Evolutionary conservation across 2,888 invertebrate genomes (phyloP), one percentile per base, ranked within the genome.

Genomic region (Eristalinus sepulchralis): DNA sequence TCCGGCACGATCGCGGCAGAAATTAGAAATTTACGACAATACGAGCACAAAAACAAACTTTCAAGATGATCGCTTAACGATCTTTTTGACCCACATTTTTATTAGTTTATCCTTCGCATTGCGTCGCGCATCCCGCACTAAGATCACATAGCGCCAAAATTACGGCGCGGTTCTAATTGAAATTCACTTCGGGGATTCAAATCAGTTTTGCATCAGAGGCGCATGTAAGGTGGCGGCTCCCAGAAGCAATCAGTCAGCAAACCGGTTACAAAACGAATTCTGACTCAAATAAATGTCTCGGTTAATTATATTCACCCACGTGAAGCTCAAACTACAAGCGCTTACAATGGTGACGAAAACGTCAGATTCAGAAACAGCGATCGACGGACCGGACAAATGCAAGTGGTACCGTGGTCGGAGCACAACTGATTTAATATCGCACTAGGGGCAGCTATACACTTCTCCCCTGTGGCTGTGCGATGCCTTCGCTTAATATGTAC

Each of bases 351-450:
- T 1, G 6, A 47, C n/a, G n/a, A 47, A 6, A 36, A 13, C 39
- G 39, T 13, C 36, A 36, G 36, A 36, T 10, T 11, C 27, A 36
- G 2, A 13, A n/a, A 47, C 36, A 39, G 1, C n/a, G 57, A 64
- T 59, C 17, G n/a, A n/a, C 31, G 27, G 9, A 27, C 73, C 80
- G 76, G 5, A 27, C 53, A 66, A 79, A 67, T 81, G 66, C 31
- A 2, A 36, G 64, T 36, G 67, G 66, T 76, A 67, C 72, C 67
- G 82, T 60, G 71, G 76, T 82, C 72, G 84, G 71, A 72, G 63
- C 84, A 72, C 82, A 85, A 85, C 84, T 85, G 84, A 85, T 81
- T 82, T 82, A 47, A 47, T 63, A 72, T 72, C 67, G 81, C 76
- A 71, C 68, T 68, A 17, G 47, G 72, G 67, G 39, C 81, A 71